Base-by-base conservation (phyloP, 2,888 invertebrate genomes). In the Eristalis intricaria region DNA sequence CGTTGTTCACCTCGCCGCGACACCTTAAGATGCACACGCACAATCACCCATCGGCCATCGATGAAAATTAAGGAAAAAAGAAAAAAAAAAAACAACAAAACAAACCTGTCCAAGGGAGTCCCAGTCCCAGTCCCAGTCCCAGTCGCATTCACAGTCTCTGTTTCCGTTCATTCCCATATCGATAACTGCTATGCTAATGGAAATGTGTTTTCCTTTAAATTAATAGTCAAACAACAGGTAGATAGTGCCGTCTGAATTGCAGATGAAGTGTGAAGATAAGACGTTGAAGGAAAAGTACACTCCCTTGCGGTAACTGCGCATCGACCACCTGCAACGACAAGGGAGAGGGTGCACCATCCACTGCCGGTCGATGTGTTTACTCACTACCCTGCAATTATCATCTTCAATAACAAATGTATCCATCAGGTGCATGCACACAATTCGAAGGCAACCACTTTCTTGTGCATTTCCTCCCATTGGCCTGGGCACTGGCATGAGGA, bases 271-370 rank as follows among this genome's bases (percentile, higher is more conserved):
- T 69, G 63, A 71, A 50, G 81, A 81, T 85, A 76, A 73, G 66
- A 38, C 23, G n/a, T 26, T 22, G 22, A 8, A 22, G 15, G n/a
- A 35, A 61, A 32, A 8, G 10, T 32, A 32, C 29, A 26, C 50
- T 29, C 77, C 64, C 29, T 71, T 81, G 85, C 69, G 85, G 85
- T 78, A 81, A 77, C 69, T 40, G 8, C 29, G 50, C n/a, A n/a
- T 60, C 78, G 80, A 76, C 84, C 84, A 86, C 86, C 86, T 86
- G 86, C 86, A 86, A 82, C 43, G 78, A 70, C 65, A 85, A 66
- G 40, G 66, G 75, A 64, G 66, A 73, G 70, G 58, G 78, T 82
- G 76, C 60, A 26, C 66, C 70, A 15, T 40, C 32, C 4, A 32
- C 7, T 7, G 66, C 50, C 81, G 50, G 11, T 50, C 19, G 19